Evolutionary conservation across 92 coral and sea anemone species (phyloP), one percentile per base, ranked within the genome.

Genomic region (Palythoa grandis): DNA sequence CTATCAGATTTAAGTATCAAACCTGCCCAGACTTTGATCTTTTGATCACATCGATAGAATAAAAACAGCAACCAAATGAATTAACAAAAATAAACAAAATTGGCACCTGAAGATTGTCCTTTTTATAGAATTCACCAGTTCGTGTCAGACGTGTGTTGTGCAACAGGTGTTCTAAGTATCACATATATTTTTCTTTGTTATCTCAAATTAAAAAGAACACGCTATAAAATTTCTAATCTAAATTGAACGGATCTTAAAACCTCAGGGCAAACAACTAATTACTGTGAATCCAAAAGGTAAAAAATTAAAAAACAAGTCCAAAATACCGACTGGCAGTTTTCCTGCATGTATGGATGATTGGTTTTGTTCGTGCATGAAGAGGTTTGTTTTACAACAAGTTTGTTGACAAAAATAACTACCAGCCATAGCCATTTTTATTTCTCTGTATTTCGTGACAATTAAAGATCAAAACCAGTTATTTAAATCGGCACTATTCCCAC

Each of bases 351-450:
- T 37, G 74, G 74, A 11, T 69, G 74, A 37, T 69, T 69, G 15
- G 47, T 29, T 69, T 5, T 24, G 19, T 9, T 29, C 47, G 74
- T 25, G 74, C 74, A 25, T 69, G 74, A 69, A 13, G 15, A 29
- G 19, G 2, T 69, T 37, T 29, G 39, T 24, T 13, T 69, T 24
- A 25, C 35, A 37, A 25, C 35, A 35, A 15, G 47, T 69, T 69
- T 69, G 74, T 69, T 69, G 74, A 69, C 43, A 69, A 65, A n/a
- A 65, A 69, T 29, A 69, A 29, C 74, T 10, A 69, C 43, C 47
- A 25, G 74, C 2, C 47, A 15, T 13, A 37, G 25, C 11, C 37
- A 11, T 2, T 12, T 69, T 4, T 19, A n/a, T 19, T n/a, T 17
- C 22, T 9, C 2, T 63, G 11, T 3, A 63, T n/a, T 19, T 6